Base-by-base conservation (phyloP, 1,140 invertebrate species). In the Drosophila teissieri region DNA sequence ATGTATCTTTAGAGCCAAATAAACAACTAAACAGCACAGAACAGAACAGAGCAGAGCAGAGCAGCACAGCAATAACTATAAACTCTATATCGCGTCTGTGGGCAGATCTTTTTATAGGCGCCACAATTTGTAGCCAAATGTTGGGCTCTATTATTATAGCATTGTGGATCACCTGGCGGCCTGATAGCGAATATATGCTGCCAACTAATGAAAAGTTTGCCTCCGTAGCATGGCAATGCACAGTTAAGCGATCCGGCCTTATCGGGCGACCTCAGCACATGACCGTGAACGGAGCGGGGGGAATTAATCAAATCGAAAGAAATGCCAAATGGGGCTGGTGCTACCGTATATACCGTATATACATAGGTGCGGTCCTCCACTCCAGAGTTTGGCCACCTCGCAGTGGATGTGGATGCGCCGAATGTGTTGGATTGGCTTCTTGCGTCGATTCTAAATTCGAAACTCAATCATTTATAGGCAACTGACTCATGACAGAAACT, bases 401-500 rank as follows among this genome's bases (percentile, higher is more conserved):
- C 52, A 22, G 58, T 42, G 42, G 54, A 49, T 40, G 39, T 31
- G 27, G 7, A 31, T 31, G 27, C 0, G 27, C 2, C 7, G 54
- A 2, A 31, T 31, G 31, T 31, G 31, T 31, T 10, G 54, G 48
- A 19, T 40, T 69, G 58, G 44, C 60, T 40, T 37, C 63, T 19
- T 19, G 19, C 19, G 19, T 45, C 52, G 45, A 79, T 70, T 14
- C 19, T 39, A 40, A 58, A 60, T 60, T 46, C 51, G 61, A 62
- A 70, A 60, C 82, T 49, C 76, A 44, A 75, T 72, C 51, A 77
- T 48, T 73, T 80, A 58, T 64, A 36, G 57, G 24, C 54, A 62
- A 65, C 74, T 86, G 83, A 86, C 75, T 86, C 83, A 86, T 88
- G 83, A 73, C 83, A 79, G 44, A 88, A 83, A 73, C 83, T 88